Evolutionary conservation across 2,888 invertebrate species (phyloP).

Genomic region (Sphinx pinastri): DNA sequence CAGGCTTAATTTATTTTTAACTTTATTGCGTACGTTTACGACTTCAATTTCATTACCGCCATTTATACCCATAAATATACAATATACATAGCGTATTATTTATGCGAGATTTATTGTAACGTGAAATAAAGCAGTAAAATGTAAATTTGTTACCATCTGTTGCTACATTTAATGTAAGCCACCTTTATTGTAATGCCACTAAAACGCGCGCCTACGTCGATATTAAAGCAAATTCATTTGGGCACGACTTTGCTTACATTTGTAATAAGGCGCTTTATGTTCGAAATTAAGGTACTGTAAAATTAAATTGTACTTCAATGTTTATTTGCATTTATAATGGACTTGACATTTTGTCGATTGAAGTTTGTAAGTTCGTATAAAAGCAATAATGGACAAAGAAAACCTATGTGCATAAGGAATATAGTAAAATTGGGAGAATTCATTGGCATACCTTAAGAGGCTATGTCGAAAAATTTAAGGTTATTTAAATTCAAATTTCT

Average conservation of each 20-base stretch:
- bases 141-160: conserved; percentile 49
- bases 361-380: too few species aligned
- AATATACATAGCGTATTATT: conserved; percentile 20
- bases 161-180: conserved; percentile 44
- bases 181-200: conserved; percentile 46
- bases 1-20: neutral
- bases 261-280: conserved; percentile 42
- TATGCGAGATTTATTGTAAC: conserved; percentile 36
- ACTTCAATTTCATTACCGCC: neutral
- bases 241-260: conserved; percentile 41
- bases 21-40: neutral
- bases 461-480: too few species aligned
- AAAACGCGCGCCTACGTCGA: conserved; percentile 53
- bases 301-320: neutral
- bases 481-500: too few species aligned
- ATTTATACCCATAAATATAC: conserved; percentile 3
- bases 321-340: neutral
- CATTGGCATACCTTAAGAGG: too few species aligned
- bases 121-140: conserved; percentile 46
- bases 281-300: conserved; percentile 31
- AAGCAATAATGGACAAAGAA: too few species aligned
- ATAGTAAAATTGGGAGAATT: too few species aligned
- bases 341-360: neutral
- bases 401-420: too few species aligned
- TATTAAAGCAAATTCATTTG: conserved; percentile 49